Base-by-base conservation (phyloP, 2,797 vertebrate species). In the Delichon dasypus region DNA sequence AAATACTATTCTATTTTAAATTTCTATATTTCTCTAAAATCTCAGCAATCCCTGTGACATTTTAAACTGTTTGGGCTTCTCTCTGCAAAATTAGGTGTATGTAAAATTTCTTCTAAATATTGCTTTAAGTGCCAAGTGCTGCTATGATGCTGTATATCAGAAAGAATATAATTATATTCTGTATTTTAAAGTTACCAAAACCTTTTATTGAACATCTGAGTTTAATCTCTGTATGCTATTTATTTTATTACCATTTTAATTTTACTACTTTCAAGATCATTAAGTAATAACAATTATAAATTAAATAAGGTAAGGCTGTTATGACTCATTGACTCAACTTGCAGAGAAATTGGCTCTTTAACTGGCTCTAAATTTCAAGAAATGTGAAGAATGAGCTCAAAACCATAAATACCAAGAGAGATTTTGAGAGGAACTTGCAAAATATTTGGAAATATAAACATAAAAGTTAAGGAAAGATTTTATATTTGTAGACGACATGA, bases 211-310 rank as follows among this genome's bases (percentile, higher is more conserved):
- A 91, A 12, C 51, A 89, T 93, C 68, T 97, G 75, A 86, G 9
- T 92, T 95, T 89, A 79, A 94, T 85, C 51, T 95, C 20, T 88
- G 22, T 40, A 48, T 88, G 16, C 25, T 96, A 64, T 93, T 96
- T 66, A 87, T 19, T 80, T 91, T 90, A 87, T 90, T 85, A 74
- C 17, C 2, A 44, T 78, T 94, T 91, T 75, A 55, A 90, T 92
- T 85, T 79, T 92, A 67, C 72, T 92, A 32, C 71, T 94, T 76
- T 94, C 73, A 77, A 95, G 47, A 91, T 78, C 62, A 89, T 90
- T 78, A 94, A 70, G 34, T 72, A 85, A 61, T 92, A 92, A 83
- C 9, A 89, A 74, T 89, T 90, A 88, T 45, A 85, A 89, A 89
- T 81, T 67, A 87, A 47, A 42, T 77, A 96, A 93, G 47, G 30